Base-by-base conservation (phyloP, 92 coral and sea anemone genomes). In the Hydrozoanthus gracilis region DNA sequence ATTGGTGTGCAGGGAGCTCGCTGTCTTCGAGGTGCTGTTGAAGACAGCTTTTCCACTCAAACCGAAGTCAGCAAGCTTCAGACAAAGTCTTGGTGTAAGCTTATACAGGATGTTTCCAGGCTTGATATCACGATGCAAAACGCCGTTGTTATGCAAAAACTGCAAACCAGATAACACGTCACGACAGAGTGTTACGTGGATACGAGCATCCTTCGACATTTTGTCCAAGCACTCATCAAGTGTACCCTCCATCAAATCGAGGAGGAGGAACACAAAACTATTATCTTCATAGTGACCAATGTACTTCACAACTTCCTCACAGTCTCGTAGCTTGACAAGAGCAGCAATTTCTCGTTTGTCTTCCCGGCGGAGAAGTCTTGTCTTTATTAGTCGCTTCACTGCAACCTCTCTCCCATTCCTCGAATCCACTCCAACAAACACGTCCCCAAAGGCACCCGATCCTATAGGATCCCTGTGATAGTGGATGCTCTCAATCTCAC, bases 41-140 rank as follows among this genome's bases (percentile, higher is more conserved):
- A 48, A 56, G 67, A 4, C 7, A 75, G 48, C 55, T 70, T 54
- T 70, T 45, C 75, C 15, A 3, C 52, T 69, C 84, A 79, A 54
- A 14, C 84, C 84, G 60, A 79, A 56, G 56, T 79, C 84, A 15
- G 84, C 84, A 79, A 79, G 67, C 84, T 79, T 79, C 71, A 79
- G 49, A 58, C 83, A 12, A 13, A 79, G 12, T 14, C 54, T 44
- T 15, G 84, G 84, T 51, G 12, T 10, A 16, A 16, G 7, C 49
- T 27, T 13, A 44, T 58, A 79, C 3, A 79, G 51, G 6, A 79
- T 58, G 15, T 79, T 79, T 11, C 84, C 84, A 54, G 84, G 84
- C 45, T 79, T 79, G 71, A 79, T 46, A 27, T 79, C 71, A 2
- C 84, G 84, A 58, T 79, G 84, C 8, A 79, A n/a, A 46, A 79